Evolutionary conservation across 2,113 vertebrate species (phyloP).

Genomic region (Egretta garzetta): DNA sequence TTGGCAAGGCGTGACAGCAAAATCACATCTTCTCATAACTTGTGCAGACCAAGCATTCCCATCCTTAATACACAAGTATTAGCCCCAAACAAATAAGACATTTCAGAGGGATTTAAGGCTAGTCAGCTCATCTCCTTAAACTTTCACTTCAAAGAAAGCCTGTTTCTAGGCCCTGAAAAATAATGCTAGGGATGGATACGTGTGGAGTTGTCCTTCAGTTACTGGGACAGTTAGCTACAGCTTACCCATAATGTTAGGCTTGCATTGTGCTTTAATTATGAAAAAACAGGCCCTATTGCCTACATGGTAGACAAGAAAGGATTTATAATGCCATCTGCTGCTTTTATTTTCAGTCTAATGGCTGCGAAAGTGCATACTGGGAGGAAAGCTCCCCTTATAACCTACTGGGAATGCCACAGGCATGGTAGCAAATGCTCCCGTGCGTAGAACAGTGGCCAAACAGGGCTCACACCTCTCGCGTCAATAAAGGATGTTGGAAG

Average conservation of each 20-base stretch:
- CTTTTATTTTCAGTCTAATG: not conserved
- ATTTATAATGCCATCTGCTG: not conserved
- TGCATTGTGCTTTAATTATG: not conserved
- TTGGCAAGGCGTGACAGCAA: not conserved
- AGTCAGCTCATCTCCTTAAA: not conserved
- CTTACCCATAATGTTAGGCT: not conserved
- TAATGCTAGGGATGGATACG: not conserved
- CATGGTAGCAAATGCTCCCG: not conserved
- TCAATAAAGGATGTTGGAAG: not conserved
- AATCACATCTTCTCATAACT: not conserved
- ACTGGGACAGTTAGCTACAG: not conserved
- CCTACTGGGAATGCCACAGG: fast-evolving
- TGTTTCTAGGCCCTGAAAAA: not conserved
- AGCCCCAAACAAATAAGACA: not conserved
- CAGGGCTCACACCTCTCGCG: not conserved
- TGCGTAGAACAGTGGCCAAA: fast-evolving
- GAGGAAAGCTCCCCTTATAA: not conserved
- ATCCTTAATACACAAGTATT: not conserved
- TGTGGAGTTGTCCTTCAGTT: not conserved
- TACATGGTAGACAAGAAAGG: not conserved
- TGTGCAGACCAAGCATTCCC: not conserved
- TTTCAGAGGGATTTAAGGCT: not conserved
- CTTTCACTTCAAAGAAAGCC: not conserved
- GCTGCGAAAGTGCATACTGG: not conserved
- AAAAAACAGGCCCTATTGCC: not conserved